Evolutionary conservation across 2,888 invertebrate genomes (phyloP).

Genomic region (Chloroclystis v-ata): DNA sequence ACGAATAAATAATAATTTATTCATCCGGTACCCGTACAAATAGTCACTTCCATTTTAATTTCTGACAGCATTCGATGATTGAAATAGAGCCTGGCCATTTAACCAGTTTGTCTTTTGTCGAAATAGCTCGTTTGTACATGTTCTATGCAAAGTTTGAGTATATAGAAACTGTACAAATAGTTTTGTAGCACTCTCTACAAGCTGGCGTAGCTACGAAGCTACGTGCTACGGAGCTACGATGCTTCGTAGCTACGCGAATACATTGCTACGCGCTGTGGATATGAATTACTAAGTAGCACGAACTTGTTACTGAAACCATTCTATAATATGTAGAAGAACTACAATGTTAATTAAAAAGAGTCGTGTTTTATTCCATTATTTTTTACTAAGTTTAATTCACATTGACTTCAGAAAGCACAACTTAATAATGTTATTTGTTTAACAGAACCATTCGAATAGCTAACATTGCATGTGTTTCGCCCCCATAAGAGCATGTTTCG

Average conservation of each 20-base stretch:
- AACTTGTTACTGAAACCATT: not conserved
- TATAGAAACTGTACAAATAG: slow-evolving; percentile 24
- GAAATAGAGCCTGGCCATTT: no score
- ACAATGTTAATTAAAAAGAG: no score
- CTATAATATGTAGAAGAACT: no score
- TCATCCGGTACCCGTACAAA: no score
- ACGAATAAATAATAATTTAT: no score
- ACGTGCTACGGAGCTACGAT: slow-evolving; percentile 1
- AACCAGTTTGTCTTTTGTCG: not conserved
- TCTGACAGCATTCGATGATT: no score
- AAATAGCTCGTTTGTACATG: not conserved
- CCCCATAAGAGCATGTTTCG: slow-evolving; percentile 34
- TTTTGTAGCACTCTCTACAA: not conserved
- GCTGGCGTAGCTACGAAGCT: not conserved
- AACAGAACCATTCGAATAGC: slow-evolving; percentile 17
- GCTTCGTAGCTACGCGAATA: not conserved
- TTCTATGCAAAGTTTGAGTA: slow-evolving; percentile 9
- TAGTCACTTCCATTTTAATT: no score
- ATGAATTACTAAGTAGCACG: not conserved
- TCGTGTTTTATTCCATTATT: no score
- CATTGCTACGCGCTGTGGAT: not conserved
- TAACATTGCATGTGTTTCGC: slow-evolving; percentile 29
- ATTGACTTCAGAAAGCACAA: slow-evolving; percentile 14
- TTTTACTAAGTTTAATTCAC: no score
- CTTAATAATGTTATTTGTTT: slow-evolving; percentile 15